Percentiles rank a stretch among this genome's conserved stretches.
Evolutionary conservation across 2,113 vertebrate genomes (phyloP).

Genomic region (Sakesphorus luctuosus): DNA sequence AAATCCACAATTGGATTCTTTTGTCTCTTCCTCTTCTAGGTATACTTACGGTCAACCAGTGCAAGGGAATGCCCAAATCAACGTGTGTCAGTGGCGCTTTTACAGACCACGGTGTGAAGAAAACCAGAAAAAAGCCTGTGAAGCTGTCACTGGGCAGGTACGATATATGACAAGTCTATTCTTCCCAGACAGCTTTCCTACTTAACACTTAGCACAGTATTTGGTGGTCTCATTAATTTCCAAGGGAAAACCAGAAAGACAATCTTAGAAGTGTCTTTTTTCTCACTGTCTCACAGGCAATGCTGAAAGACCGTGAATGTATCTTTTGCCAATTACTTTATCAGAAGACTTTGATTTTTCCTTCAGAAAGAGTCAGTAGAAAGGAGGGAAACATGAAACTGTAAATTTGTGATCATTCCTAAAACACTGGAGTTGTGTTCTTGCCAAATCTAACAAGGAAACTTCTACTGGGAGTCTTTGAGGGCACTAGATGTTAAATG

Average conservation of each 20-base stretch:
- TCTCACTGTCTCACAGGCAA: neutral
- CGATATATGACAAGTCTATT: neutral
- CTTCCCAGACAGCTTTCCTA: neutral
- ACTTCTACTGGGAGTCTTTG: neutral
- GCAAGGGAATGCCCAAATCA: slow-evolving; percentile 59
- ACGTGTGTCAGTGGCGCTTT: slow-evolving; percentile 48
- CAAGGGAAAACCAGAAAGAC: neutral
- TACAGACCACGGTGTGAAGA: slow-evolving; percentile 35
- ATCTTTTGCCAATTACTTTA: neutral
- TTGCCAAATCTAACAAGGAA: neutral
- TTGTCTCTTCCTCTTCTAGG: slow-evolving; percentile 24
- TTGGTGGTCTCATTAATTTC: neutral
- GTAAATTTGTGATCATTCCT: neutral
- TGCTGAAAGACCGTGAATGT: neutral
- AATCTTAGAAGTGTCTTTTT: neutral
- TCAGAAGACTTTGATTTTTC: neutral
- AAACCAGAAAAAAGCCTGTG: slow-evolving; percentile 47
- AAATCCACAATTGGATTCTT: neutral
- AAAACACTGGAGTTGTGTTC: neutral
- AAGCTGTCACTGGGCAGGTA: slow-evolving; percentile 65
- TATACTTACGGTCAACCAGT: slow-evolving; percentile 74
- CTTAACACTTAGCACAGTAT: neutral
- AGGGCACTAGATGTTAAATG: neutral
- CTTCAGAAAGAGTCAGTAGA: neutral
- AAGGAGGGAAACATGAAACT: neutral